These are phyloP conservation scores for Beris morrisii DNA, from an alignment of 2,888 invertebrate genomes.

Conservation along the genomic window DNA sequence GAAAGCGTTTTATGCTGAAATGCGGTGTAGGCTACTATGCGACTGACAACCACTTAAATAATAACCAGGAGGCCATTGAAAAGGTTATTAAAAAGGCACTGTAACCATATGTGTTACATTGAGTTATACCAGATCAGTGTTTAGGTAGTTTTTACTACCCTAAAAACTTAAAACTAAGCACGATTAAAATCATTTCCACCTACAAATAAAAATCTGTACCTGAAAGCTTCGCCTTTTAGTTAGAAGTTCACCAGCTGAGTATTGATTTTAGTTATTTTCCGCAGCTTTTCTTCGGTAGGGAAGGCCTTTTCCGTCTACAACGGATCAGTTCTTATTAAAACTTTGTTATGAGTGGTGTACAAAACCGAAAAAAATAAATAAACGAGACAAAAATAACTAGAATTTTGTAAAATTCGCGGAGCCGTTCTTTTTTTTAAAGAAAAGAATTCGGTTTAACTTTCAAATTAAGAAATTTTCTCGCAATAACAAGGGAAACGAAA, in stretches of 20 bases:
- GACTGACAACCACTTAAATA: too few species aligned
- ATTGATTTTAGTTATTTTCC: slow-evolving; percentile 14
- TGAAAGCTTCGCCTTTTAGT: slow-evolving; percentile 14
- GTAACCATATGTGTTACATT: too few species aligned
- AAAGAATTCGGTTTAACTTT: slow-evolving; percentile 21
- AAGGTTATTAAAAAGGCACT: too few species aligned
- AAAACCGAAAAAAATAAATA: slow-evolving; percentile 4
- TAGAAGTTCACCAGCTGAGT: slow-evolving; percentile 24
- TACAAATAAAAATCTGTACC: slow-evolving; percentile 7
- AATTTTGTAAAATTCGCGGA: slow-evolving; percentile 7
- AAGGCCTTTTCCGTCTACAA: slow-evolving; percentile 13
- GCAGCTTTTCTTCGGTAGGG: slow-evolving; percentile 18
- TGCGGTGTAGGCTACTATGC: too few species aligned
- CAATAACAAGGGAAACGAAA: background rate
- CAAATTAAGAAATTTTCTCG: slow-evolving; percentile 1
- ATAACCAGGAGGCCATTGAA: too few species aligned
- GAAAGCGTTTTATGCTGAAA: too few species aligned
- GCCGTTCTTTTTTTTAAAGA: slow-evolving; percentile 14
- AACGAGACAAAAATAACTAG: background rate
- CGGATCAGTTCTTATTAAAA: slow-evolving; percentile 23
- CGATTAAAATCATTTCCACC: background rate
- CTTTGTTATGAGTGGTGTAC: slow-evolving; percentile 22
- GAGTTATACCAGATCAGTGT: too few species aligned
- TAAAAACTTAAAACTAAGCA: too few species aligned
- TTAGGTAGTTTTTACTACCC: too few species aligned